Evolutionary conservation across 35 echinoderm and acorn worm genomes (phyloP).

Genomic region (Acanthaster planci): DNA sequence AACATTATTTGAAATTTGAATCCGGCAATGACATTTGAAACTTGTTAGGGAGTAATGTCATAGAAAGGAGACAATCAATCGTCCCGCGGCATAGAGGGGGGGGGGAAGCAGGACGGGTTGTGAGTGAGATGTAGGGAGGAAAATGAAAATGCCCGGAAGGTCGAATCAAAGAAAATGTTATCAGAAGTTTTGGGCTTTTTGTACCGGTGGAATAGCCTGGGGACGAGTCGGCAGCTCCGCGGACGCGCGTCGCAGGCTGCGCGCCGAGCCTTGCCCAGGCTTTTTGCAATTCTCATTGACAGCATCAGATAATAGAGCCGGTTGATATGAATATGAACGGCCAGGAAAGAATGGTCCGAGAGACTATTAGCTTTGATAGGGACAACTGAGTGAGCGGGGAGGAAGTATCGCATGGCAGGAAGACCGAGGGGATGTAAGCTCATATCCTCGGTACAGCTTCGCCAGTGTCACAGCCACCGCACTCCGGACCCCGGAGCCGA

Average conservation of each 20-base stretch:
- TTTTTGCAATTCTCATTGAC: too few relatives aligned
- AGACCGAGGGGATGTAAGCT: constrained; percentile 13
- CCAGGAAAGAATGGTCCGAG: neutral
- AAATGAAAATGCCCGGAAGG: constrained; percentile 5
- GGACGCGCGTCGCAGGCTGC: too few relatives aligned
- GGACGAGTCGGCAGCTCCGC: too few relatives aligned
- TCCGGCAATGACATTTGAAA: constrained; percentile 11
- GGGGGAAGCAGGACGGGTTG: too few relatives aligned
- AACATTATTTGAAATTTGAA: constrained; percentile 29
- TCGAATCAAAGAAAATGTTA: constrained; percentile 8
- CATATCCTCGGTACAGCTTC: constrained; percentile 8
- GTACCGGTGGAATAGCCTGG: neutral
- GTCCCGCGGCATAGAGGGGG: too few relatives aligned
- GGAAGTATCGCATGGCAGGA: constrained; percentile 4
- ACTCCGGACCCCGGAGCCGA: neutral
- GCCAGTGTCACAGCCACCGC: neutral
- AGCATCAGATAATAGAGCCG: too few relatives aligned
- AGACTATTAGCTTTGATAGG: constrained; percentile 17
- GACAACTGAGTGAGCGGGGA: neutral
- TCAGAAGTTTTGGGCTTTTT: constrained; percentile 12
- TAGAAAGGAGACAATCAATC: too few relatives aligned
- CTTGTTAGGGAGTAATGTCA: constrained; percentile 8
- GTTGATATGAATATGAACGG: neutral
- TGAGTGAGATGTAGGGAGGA: neutral
- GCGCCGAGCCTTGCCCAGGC: too few relatives aligned